These are phyloP conservation scores for Acyrthosiphon pisum DNA, from an alignment of 1,140 invertebrate species.

Conservation along the genomic window DNA sequence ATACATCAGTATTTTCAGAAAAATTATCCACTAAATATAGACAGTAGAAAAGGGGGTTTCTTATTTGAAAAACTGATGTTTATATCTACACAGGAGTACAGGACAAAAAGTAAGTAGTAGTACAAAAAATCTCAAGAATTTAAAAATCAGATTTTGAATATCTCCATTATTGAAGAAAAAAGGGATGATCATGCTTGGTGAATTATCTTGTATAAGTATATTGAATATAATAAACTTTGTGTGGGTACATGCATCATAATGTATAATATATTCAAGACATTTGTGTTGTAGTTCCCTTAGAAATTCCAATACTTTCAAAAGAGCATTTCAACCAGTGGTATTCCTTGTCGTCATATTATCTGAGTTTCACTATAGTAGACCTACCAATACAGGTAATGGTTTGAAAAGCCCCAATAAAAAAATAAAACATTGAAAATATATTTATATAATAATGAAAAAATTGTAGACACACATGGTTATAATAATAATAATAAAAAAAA, in stretches of 20 bases:
- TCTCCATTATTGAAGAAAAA: no score
- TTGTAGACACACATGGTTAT: no score
- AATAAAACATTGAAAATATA: background rate
- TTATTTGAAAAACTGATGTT: no score
- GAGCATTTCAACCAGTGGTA: constrained; percentile 96
- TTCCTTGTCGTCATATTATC: constrained; percentile 84
- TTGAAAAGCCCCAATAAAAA: background rate
- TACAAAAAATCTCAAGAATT: no score
- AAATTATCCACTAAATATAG: no score
- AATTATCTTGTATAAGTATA: background rate
- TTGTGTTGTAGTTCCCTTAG: constrained; percentile 79
- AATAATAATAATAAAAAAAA: background rate
- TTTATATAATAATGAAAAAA: background rate
- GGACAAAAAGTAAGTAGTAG: no score
- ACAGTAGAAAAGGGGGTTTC: no score
- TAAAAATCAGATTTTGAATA: no score
- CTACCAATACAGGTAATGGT: constrained; percentile 78
- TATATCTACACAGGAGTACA: no score
- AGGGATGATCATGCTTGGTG: no score
- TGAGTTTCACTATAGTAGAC: constrained; percentile 84
- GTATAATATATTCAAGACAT: background rate
- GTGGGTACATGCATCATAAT: background rate
- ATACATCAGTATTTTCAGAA: no score
- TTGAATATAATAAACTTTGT: background rate
- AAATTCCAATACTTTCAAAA: constrained; percentile 81